Conservation (phyloP, 23 tunicate genomes). For the Trididemnum miniatum region DNA sequence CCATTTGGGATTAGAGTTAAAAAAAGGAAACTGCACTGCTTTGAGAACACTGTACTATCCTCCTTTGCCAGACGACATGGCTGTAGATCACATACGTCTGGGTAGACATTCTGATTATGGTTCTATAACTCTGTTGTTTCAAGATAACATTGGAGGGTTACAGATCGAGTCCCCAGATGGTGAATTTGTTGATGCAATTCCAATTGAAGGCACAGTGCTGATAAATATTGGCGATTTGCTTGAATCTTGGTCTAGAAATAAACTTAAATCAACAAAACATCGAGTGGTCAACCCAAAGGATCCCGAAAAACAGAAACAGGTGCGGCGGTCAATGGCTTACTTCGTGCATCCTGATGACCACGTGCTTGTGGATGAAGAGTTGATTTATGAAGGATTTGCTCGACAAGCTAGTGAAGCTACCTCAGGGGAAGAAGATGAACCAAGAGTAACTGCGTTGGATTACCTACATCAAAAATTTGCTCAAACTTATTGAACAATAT, state of each 20-base stretch:
- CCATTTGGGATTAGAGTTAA: constrained; percentile 37
- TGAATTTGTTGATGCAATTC: constrained; percentile 56
- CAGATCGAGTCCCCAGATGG: constrained; percentile 39
- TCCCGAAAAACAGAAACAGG: constrained; percentile 1
- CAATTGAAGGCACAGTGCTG: constrained; percentile 60
- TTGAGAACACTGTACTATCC: constrained; percentile 77
- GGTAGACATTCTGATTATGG: constrained; percentile 92
- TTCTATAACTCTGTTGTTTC: constrained; percentile 72
- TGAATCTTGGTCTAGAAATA: constrained; percentile 58
- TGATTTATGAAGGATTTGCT: constrained; percentile 20
- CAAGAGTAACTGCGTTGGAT: constrained; percentile 18
- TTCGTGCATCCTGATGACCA: constrained; percentile 55
- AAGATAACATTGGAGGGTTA: constrained; percentile 77
- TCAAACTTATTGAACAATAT: too few relatives aligned
- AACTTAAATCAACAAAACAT: constrained; percentile 67
- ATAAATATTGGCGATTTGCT: constrained; percentile 65
- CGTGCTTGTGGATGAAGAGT: constrained; percentile 15
- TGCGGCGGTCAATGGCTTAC: constrained; percentile 39
- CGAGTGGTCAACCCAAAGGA: constrained; percentile 41
- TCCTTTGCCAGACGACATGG: constrained; percentile 28
- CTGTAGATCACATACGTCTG: constrained; percentile 43
- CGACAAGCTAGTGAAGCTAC: background rate
- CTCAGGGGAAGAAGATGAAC: background rate
- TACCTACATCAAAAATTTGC: constrained; percentile 4
- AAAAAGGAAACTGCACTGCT: constrained; percentile 51